Evolutionary conservation across 2,888 invertebrate species (phyloP), one percentile per base, ranked within the genome.

Genomic region (Drosophila nr. perissopoda): DNA sequence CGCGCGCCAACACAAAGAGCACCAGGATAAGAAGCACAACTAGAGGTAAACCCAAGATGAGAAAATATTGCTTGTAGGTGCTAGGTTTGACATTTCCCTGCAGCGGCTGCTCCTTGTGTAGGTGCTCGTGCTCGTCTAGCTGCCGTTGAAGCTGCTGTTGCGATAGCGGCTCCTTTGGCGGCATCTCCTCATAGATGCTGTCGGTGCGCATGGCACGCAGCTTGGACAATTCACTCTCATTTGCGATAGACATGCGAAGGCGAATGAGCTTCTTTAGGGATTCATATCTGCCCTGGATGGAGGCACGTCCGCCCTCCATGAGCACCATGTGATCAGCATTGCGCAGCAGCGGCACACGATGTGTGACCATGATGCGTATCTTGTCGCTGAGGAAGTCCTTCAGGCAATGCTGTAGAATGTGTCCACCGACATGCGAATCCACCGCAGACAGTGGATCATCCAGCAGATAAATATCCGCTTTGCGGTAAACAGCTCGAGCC

Each of bases 361-460:
- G 95, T 0, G 97, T 97, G 8, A 96, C 95, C 62, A 97, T 93
- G 51, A 97, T 94, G 33, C 95, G 94, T 8, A 95, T 95, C 92
- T 96, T 96, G 25, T 95, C 94, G 29, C 92, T 92, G 34, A 96
- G 92, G 70, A 94, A 94, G 16, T 94, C 94, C 11, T 94, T 93
- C 33, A 96, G 94, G 82, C 96, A 97, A 86, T 95, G 94, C 66
- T 96, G 95, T 88, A 96, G 95, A 67, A 97, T 94, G 88, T 95
- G 95, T 79, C 95, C 95, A 2, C 96, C 96, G 0, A 97, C 96
- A 79, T 96, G 95, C 0, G 96, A 94, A 90, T 97, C 97, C 0
- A 97, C 97, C 0, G 97, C 97, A 56, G 96, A 94, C 16, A 97
- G 93, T 0, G 97, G 97, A 93, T 97, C 97, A 88, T 97, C 97